phyloP scores from a whole-genome alignment of 2,888 invertebrate genomes.

The Mantis religiosa region DNA sequence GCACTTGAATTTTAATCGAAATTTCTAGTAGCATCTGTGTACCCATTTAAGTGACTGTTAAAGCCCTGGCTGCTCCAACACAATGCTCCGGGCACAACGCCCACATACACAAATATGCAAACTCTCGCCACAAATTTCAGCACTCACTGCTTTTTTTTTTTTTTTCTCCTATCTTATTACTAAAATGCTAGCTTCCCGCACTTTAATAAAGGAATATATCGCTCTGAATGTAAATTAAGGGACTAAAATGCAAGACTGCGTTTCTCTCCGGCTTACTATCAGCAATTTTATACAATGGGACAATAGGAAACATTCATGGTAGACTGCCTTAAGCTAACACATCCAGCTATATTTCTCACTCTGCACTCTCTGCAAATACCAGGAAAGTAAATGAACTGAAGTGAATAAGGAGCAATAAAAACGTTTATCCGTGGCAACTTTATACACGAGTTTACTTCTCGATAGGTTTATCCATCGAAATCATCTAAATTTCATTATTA shows the following conservation, averaged over 20 bases:
- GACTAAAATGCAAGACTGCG: neutral
- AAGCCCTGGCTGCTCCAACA: neutral
- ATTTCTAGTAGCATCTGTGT: neutral
- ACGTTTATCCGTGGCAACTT: too few relatives aligned
- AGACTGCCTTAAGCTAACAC: too few relatives aligned
- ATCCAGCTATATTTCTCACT: neutral
- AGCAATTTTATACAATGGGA: neutral
- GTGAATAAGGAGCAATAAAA: neutral
- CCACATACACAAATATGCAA: neutral
- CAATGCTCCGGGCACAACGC: neutral
- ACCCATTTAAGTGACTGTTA: neutral
- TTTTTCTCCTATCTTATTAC: neutral
- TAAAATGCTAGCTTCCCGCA: neutral
- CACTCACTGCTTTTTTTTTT: neutral
- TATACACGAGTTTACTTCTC: too few relatives aligned
- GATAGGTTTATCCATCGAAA: too few relatives aligned
- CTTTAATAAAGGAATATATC: neutral
- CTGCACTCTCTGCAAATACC: neutral
- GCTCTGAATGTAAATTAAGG: neutral
- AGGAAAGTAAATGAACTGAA: neutral
- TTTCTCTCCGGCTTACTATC: neutral
- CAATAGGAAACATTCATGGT: neutral
- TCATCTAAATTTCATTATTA: too few relatives aligned
- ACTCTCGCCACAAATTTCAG: neutral
- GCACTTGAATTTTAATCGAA: neutral